phyloP scores from a whole-genome alignment of 2,797 vertebrate species.

The Cuculus canorus region DNA sequence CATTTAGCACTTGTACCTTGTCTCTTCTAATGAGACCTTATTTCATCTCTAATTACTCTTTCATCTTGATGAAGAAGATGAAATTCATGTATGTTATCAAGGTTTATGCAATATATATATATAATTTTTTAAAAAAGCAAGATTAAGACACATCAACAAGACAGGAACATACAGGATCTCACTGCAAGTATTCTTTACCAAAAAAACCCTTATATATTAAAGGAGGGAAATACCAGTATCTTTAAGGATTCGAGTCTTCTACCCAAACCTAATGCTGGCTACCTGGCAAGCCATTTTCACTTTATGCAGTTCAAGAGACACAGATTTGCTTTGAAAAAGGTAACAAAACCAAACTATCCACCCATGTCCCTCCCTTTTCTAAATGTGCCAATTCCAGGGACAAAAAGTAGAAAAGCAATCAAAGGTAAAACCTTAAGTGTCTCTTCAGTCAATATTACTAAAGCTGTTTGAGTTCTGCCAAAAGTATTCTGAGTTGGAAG shows the following conservation, averaged over 20 bases:
- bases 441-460: slow-evolving; percentile 15
- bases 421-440: slow-evolving; percentile 25
- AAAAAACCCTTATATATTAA: background rate
- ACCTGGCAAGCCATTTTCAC: slow-evolving; percentile 13
- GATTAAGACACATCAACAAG: background rate
- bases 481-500: background rate
- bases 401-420: slow-evolving; percentile 10
- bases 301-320: background rate
- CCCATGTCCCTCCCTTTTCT: background rate
- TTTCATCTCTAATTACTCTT: background rate
- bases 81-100: slow-evolving; percentile 1
- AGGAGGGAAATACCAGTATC: background rate
- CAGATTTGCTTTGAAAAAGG: background rate
- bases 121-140: background rate
- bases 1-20: slow-evolving; percentile 12
- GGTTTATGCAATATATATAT: background rate
- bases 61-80: background rate
- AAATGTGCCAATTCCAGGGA: background rate
- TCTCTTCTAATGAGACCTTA: background rate
- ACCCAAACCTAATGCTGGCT: background rate
- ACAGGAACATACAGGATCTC: background rate
- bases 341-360: background rate
- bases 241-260: background rate
- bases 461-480: background rate
- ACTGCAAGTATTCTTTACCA: background rate